Percentiles rank a stretch among this genome's conserved stretches.
These are phyloP conservation scores for Actinostola sp. DNA, from an alignment of 92 coral and sea anemone genomes.

Conservation along the genomic window DNA sequence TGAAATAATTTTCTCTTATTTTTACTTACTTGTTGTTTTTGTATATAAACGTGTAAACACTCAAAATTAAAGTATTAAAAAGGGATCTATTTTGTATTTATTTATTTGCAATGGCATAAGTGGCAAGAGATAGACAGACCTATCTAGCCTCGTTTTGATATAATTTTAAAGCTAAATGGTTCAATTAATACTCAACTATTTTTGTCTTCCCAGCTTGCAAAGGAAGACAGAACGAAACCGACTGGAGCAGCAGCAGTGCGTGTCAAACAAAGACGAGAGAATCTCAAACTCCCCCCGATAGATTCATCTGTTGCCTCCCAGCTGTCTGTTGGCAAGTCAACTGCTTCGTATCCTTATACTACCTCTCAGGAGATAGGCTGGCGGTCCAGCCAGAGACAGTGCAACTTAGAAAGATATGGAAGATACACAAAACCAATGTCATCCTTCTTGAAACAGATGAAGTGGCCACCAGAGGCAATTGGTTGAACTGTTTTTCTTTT, in stretches of 20 bases:
- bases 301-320: conserved; percentile 88
- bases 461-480: conserved; percentile 97
- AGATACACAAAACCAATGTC: conserved; percentile 79
- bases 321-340: conserved; percentile 88
- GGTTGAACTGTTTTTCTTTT: conserved; percentile 43
- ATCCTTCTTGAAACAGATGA: conserved; percentile 85
- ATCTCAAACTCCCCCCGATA: conserved; percentile 95
- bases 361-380: conserved; percentile 91
- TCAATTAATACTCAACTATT: background rate
- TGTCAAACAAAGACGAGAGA: conserved; percentile 93
- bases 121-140: too few species aligned
- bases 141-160: background rate
- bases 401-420: conserved; percentile 92
- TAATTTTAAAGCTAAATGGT: background rate
- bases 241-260: conserved; percentile 93
- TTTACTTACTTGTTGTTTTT: too few species aligned
- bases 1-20: too few species aligned
- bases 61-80: too few species aligned
- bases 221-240: conserved; percentile 77
- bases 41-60: too few species aligned
- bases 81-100: too few species aligned
- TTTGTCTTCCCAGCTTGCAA: conserved; percentile 67
- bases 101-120: too few species aligned
- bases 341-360: conserved; percentile 74
- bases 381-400: conserved; percentile 91